A percentile compares a stretch with the other conserved stretches of the same genome.
Evolutionary conservation across 2,113 vertebrate genomes (phyloP).

Genomic region (Sinocyclocheilus grahami): DNA sequence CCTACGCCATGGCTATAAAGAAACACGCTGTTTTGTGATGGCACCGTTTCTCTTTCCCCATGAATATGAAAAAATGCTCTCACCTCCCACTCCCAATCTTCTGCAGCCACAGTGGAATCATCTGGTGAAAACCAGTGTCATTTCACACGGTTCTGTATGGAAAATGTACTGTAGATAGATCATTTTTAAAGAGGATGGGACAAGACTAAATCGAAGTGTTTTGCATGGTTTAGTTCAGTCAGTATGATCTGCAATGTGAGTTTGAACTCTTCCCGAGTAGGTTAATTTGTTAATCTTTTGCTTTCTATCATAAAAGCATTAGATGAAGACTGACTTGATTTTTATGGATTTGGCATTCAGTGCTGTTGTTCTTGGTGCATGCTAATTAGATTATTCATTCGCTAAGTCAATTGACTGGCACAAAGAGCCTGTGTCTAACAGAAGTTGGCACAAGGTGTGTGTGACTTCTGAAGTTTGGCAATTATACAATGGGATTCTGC

Average conservation of each 20-base stretch:
- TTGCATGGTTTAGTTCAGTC: neutral
- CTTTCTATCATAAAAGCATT: constrained; percentile 13
- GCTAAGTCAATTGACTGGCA: constrained; percentile 29
- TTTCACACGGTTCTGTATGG: neutral
- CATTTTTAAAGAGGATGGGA: neutral
- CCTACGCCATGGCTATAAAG: constrained; percentile 57
- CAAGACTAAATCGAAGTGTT: neutral
- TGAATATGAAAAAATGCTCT: constrained; percentile 46
- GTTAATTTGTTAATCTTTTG: neutral
- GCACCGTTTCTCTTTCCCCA: constrained; percentile 58
- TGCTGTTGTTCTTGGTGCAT: constrained; percentile 3
- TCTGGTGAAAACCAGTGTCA: neutral
- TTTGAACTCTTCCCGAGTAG: neutral
- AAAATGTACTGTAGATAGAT: neutral
- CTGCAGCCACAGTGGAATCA: neutral
- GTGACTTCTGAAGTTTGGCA: constrained; percentile 34
- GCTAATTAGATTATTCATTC: constrained; percentile 38
- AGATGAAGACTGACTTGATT: neutral
- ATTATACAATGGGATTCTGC: constrained; percentile 13
- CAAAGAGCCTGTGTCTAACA: constrained; percentile 33
- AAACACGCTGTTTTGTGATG: constrained; percentile 63
- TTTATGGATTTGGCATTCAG: constrained; percentile 5
- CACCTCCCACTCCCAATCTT: constrained; percentile 49
- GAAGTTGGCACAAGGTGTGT: constrained; percentile 37
- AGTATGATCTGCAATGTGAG: neutral